Evolutionary conservation across 2,113 vertebrate genomes (phyloP).

Genomic region (Limnothrissa miodon): DNA sequence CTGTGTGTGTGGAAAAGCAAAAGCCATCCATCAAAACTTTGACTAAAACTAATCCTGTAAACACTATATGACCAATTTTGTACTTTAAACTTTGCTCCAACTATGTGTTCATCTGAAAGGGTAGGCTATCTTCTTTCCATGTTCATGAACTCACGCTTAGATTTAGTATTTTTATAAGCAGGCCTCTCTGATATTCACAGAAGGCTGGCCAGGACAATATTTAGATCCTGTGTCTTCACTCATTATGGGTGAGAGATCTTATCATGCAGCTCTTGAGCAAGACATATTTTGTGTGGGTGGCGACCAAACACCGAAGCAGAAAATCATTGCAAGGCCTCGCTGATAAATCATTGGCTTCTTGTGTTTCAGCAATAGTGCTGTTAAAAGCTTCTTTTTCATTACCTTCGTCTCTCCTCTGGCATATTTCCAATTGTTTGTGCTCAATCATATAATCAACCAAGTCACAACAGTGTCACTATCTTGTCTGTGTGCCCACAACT

Average conservation of each 20-base stretch:
- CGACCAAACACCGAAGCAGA: background rate
- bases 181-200: background rate
- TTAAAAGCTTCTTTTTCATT: background rate
- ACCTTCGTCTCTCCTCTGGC: background rate
- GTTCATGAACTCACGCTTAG: background rate
- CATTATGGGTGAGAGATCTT: background rate
- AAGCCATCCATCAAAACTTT: constrained; percentile 4
- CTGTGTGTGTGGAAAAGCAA: background rate
- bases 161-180: background rate
- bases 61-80: background rate
- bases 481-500: background rate
- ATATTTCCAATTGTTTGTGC: background rate
- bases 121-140: background rate
- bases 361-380: background rate
- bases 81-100: background rate
- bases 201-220: background rate
- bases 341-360: background rate
- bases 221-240: background rate
- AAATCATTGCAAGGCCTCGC: background rate
- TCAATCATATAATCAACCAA: background rate
- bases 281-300: background rate
- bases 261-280: constrained; percentile 5
- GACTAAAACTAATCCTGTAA: background rate
- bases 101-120: background rate
- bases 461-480: background rate